Base-by-base conservation (phyloP, 2,113 vertebrate species). In the Solea solea region DNA sequence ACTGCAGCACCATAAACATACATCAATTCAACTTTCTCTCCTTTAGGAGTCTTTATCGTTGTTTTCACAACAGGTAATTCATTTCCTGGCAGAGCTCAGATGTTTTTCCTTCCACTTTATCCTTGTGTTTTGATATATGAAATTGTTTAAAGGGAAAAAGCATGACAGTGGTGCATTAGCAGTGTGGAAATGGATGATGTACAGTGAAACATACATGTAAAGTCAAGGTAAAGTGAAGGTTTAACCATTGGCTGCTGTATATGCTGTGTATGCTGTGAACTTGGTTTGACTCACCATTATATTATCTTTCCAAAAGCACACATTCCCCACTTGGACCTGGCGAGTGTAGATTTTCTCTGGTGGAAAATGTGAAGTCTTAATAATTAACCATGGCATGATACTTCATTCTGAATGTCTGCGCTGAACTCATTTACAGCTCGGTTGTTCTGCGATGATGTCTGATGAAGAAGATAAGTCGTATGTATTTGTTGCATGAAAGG, bases 61-160 rank as follows among this genome's bases (percentile, higher is more conserved):
- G 40, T 44, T 60, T 66, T 71, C 56, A 34, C 34, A 34, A 42
- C 39, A 34, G 12, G 56, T n/a, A 60, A 74, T 74, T 16, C 2
- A 44, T 82, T 14, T 44, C 8, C 16, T 57, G 48, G 40, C 13
- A 48, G 10, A 51, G 44, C 45, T 13, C 9, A 61, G 21, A 61
- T 34, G 42, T 6, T 6, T 70, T 60, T 40, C 51, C 27, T 44
- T 39, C 69, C 45, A 52, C 40, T 41, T 10, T 39, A 55, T 21
- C 16, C 28, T 39, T 56, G 68, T 46, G 55, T 25, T 34, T 72
- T 25, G n/a, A 34, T 2, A 34, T 34, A 44, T 52, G 52, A 53
- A 46, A 45, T 8, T 15, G 21, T 67, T 62, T 57, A 9, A 39
- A 52, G 21, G 15, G 7, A 55, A 46, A 25, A 57, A 40, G 15